Conservation (phyloP, 2,797 vertebrate species). For the Thaleichthys pacificus region DNA sequence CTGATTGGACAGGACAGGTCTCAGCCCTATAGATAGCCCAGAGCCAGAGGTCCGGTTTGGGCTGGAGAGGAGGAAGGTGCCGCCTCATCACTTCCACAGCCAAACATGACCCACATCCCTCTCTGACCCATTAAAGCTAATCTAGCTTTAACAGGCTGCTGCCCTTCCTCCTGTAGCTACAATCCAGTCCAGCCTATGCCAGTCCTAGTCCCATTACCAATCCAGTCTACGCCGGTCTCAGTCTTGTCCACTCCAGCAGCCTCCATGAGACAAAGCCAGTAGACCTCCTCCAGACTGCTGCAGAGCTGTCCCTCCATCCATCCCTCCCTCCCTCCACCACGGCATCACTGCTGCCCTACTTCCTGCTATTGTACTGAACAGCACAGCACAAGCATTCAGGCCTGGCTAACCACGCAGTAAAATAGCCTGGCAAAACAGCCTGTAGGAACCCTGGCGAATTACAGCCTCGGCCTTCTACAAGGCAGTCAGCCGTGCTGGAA, state of each 20-base stretch:
- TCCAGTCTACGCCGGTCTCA: too few species aligned
- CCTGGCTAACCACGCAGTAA: background rate
- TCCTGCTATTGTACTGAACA: background rate
- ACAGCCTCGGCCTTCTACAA: too few species aligned
- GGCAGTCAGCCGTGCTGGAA: too few species aligned
- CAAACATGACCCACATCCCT: slow-evolving; percentile 45
- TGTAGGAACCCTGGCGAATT: too few species aligned
- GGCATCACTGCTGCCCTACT: background rate
- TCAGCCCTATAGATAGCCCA: slow-evolving; percentile 50
- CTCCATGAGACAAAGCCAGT: too few species aligned
- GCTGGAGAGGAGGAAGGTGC: slow-evolving; percentile 9
- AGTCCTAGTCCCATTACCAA: too few species aligned
- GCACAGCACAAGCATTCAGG: background rate
- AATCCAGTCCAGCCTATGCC: background rate
- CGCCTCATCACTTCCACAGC: slow-evolving; percentile 48
- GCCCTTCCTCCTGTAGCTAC: background rate
- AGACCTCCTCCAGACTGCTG: slow-evolving; percentile 1
- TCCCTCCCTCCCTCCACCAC: background rate
- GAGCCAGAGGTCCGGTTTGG: slow-evolving; percentile 2
- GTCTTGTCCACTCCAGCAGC: too few species aligned
- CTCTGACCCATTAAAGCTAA: slow-evolving; percentile 36
- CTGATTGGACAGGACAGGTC: slow-evolving; percentile 41
- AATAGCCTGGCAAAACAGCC: background rate
- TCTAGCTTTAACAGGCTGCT: slow-evolving; percentile 36
- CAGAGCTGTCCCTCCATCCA: background rate